Percentiles rank a stretch among this genome's conserved stretches.
Conservation (phyloP, 2,888 invertebrate species). For the Perizoma affinitatum region DNA sequence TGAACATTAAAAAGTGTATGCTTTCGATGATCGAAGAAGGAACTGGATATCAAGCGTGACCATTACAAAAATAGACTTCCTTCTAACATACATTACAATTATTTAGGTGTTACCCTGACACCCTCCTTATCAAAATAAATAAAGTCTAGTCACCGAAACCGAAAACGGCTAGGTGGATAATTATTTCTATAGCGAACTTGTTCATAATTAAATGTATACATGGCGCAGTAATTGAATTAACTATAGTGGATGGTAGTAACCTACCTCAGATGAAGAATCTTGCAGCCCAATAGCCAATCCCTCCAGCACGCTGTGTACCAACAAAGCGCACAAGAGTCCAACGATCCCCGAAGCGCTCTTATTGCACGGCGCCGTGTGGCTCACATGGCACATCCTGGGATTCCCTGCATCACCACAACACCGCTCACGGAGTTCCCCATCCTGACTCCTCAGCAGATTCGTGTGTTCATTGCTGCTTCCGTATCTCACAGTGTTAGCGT, state of each 20-base stretch:
- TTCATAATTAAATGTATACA: too few relatives aligned
- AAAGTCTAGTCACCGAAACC: too few relatives aligned
- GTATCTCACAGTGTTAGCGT: slow-evolving; percentile 40
- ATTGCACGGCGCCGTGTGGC: slow-evolving; percentile 86
- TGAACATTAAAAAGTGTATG: too few relatives aligned
- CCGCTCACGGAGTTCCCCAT: slow-evolving; percentile 62
- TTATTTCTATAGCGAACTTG: too few relatives aligned
- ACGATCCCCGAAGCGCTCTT: slow-evolving; percentile 85
- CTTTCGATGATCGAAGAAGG: too few relatives aligned
- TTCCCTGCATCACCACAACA: slow-evolving; percentile 65
- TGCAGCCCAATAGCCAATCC: slow-evolving; percentile 93
- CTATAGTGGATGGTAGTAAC: slow-evolving; percentile 2
- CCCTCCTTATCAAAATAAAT: too few relatives aligned
- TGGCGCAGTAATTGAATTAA: too few relatives aligned
- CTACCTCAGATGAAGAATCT: slow-evolving; percentile 85
- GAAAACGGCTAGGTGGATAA: too few relatives aligned
- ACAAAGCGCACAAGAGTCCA: slow-evolving; percentile 88
- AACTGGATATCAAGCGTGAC: too few relatives aligned
- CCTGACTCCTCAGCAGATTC: slow-evolving; percentile 52
- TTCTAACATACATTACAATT: too few relatives aligned
- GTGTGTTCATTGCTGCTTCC: slow-evolving; percentile 58
- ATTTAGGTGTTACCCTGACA: too few relatives aligned
- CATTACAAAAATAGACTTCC: too few relatives aligned
- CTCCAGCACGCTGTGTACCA: slow-evolving; percentile 91
- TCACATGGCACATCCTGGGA: slow-evolving; percentile 86